These are phyloP conservation scores for Acanthornis magna DNA, from an alignment of 2,797 vertebrate genomes.

Conservation along the genomic window DNA sequence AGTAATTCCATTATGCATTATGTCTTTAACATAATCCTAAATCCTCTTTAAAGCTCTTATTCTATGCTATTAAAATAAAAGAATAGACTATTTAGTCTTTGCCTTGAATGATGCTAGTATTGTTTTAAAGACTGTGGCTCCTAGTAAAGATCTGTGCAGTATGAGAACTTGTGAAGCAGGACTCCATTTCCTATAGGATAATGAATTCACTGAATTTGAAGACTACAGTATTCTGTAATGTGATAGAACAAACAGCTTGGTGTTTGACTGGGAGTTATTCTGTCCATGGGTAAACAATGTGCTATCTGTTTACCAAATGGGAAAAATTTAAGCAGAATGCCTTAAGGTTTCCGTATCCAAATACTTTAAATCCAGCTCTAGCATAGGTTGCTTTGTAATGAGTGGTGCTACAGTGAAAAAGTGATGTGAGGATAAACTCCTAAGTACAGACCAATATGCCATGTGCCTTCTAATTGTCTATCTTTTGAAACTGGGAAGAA, in stretches of 20 bases:
- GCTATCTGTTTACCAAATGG: not conserved
- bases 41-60: conserved; percentile 38
- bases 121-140: not conserved
- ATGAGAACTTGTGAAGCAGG: not conserved
- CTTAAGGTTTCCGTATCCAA: not conserved
- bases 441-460: not conserved
- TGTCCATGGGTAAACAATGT: not conserved
- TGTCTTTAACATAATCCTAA: conserved; percentile 49
- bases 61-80: conserved; percentile 44
- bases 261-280: not conserved
- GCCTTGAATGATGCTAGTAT: not conserved
- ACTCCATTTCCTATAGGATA: not conserved
- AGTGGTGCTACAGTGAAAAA: not conserved
- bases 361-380: not conserved
- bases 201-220: not conserved
- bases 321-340: not conserved
- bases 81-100: not conserved
- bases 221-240: not conserved
- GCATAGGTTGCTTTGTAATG: not conserved
- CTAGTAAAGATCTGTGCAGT: not conserved
- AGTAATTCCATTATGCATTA: conserved; percentile 40
- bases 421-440: not conserved
- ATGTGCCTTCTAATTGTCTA: not conserved
- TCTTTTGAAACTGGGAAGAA: not conserved
- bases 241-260: not conserved